phyloP scores from a whole-genome alignment of 1,140 invertebrate genomes.

The Leucophenga varia region DNA sequence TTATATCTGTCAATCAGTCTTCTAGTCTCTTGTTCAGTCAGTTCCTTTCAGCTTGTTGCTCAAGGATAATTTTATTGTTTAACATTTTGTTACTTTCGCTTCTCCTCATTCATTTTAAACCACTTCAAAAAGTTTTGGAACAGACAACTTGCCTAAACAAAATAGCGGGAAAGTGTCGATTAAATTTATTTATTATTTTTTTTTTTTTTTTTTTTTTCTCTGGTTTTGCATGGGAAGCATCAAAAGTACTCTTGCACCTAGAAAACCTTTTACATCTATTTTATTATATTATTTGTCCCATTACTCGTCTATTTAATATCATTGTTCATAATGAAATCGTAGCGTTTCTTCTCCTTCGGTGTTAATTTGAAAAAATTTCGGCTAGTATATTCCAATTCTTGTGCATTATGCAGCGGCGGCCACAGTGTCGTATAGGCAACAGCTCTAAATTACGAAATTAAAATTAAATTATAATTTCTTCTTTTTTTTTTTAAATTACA shows the following conservation, averaged over 20 bases:
- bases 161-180: too few relatives aligned
- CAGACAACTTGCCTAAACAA: too few relatives aligned
- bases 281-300: not conserved
- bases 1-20: too few relatives aligned
- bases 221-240: slow-evolving; percentile 18
- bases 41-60: too few relatives aligned
- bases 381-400: slow-evolving; percentile 9
- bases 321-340: slow-evolving; percentile 16
- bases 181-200: slow-evolving; percentile 11
- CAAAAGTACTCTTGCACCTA: slow-evolving; percentile 37
- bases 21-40: too few relatives aligned
- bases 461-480: too few relatives aligned
- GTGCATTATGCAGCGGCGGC: slow-evolving; percentile 21
- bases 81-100: too few relatives aligned
- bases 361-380: slow-evolving; percentile 41
- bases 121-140: too few relatives aligned
- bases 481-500: not conserved
- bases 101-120: too few relatives aligned
- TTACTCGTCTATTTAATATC: slow-evolving; percentile 11
- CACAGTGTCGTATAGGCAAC: slow-evolving; percentile 20
- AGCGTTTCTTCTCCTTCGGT: slow-evolving; percentile 9
- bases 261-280: not conserved
- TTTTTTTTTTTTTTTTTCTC: slow-evolving; percentile 13
- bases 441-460: not conserved
- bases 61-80: too few relatives aligned